Conservation (phyloP, 2,888 invertebrate genomes). For the Pristionchus entomophagus region DNA sequence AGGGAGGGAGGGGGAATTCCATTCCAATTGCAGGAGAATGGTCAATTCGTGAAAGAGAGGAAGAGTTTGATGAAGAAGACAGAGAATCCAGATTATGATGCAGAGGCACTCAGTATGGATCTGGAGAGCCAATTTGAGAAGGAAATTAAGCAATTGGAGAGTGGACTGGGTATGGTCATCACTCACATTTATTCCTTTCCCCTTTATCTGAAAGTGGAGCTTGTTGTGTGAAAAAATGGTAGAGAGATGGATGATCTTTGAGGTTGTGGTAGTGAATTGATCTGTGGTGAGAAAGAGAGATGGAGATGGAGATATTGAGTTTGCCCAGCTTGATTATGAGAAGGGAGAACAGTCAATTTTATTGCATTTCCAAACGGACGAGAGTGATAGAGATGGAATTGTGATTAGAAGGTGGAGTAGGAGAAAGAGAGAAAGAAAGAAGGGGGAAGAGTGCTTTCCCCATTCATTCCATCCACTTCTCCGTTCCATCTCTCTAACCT, state of each 20-base stretch:
- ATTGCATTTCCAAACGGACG: background rate
- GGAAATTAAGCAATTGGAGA: slow-evolving; percentile 29
- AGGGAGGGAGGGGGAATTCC: background rate
- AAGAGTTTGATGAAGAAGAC: slow-evolving; percentile 33
- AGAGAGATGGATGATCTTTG: background rate
- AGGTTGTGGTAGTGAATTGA: background rate
- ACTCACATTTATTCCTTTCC: background rate
- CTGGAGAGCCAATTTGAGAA: slow-evolving; percentile 44
- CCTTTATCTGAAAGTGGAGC: background rate
- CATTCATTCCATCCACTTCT: background rate
- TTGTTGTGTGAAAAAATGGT: background rate
- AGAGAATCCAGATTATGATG: slow-evolving; percentile 47
- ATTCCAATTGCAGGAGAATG: slow-evolving; percentile 44
- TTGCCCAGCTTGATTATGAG: background rate
- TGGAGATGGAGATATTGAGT: background rate
- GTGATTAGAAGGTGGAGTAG: background rate
- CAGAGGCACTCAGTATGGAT: slow-evolving; percentile 37
- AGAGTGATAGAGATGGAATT: background rate
- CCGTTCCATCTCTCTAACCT: background rate
- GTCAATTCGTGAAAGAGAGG: slow-evolving; percentile 30
- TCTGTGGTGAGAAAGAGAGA: background rate
- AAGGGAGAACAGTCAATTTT: background rate
- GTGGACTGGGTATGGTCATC: slow-evolving; percentile 2
- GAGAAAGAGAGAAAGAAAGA: background rate
- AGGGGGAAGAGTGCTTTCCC: background rate